phyloP scores from a whole-genome alignment of 2,888 invertebrate species.

The Conomelus anceps region DNA sequence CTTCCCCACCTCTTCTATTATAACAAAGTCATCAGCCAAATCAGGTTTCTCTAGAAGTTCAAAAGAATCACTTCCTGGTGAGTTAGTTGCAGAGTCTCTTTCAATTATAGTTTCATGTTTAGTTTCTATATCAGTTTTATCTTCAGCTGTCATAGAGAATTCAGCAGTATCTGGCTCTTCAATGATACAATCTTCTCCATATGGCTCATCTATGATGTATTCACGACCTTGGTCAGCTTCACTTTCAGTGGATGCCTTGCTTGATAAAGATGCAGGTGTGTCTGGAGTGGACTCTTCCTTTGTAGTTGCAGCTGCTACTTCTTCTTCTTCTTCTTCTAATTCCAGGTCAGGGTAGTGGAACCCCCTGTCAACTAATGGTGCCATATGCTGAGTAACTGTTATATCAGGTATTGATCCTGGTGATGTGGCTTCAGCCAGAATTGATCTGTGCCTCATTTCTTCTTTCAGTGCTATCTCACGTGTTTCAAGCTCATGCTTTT shows the following conservation, averaged over 20 bases:
- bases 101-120: slow-evolving; percentile 46
- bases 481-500: slow-evolving; percentile 48
- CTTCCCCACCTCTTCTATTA: slow-evolving; percentile 80
- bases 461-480: slow-evolving; percentile 41
- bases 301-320: slow-evolving; percentile 41
- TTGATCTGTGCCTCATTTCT: slow-evolving; percentile 44
- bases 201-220: slow-evolving; percentile 54
- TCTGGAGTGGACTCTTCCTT: slow-evolving; percentile 44
- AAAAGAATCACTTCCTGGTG: slow-evolving; percentile 77
- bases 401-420: slow-evolving; percentile 58
- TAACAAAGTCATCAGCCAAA: slow-evolving; percentile 79
- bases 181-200: slow-evolving; percentile 49
- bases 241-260: slow-evolving; percentile 56
- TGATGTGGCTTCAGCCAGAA: slow-evolving; percentile 45
- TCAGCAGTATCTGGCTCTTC: slow-evolving; percentile 48
- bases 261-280: slow-evolving; percentile 56
- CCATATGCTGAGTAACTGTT: slow-evolving; percentile 54
- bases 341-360: slow-evolving; percentile 47
- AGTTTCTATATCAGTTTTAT: slow-evolving; percentile 48
- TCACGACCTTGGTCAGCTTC: slow-evolving; percentile 55
- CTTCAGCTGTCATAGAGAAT: slow-evolving; percentile 53
- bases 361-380: slow-evolving; percentile 44
- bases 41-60: slow-evolving; percentile 82
- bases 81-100: slow-evolving; percentile 49
- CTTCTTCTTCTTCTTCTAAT: slow-evolving; percentile 41